Evolutionary conservation across 2,797 vertebrate genomes (phyloP), one percentile per base, ranked within the genome.

Genomic region (Limnodromus scolopaceus): DNA sequence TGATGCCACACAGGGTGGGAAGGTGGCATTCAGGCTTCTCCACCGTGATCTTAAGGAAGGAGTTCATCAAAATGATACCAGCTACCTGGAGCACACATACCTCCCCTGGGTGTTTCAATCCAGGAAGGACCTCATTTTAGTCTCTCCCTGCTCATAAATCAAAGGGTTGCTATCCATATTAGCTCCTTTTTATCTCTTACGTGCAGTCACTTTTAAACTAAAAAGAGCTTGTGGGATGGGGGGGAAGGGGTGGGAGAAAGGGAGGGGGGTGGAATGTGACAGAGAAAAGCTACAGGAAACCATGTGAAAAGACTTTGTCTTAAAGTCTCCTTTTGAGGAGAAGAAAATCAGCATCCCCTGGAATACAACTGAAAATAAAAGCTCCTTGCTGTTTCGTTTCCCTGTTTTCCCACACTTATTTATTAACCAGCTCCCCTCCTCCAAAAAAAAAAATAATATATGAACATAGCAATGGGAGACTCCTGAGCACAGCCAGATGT

Each of bases 121-220:
- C 32, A 38, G 38, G 57, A 89, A 87, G 32, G 49, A 68, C n/a
- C 24, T 39, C 27, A 20, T 39, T n/a, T 80, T 78, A 71, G 43
- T 88, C 63, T 64, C 51, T 58, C 46, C 20, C 57, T 91, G 51
- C 15, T 81, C 43, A 84, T 88, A 95, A 95, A 93, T 93, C 83
- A 94, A n/a, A 55, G 60, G 28, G 53, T 78, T 86, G 49, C 61
- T 70, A 34, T 13, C 43, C 54, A 13, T 84, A 60, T 84, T 87
- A 87, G 32, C 38, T 86, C 48, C n/a, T 63, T 86, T 84, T 86
- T 84, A 78, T 79, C 79, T 84, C 57, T 90, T 54, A 61, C 55
- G 74, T 12, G 4, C 72, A 83, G 58, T 22, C 39, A 41, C 54
- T 77, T 94, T 74, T 66, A 84, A 63, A 93, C 38, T 78, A 71